Evolutionary conservation across 1,140 invertebrate species (phyloP).

Genomic region (Aphaenogaster rudis): DNA sequence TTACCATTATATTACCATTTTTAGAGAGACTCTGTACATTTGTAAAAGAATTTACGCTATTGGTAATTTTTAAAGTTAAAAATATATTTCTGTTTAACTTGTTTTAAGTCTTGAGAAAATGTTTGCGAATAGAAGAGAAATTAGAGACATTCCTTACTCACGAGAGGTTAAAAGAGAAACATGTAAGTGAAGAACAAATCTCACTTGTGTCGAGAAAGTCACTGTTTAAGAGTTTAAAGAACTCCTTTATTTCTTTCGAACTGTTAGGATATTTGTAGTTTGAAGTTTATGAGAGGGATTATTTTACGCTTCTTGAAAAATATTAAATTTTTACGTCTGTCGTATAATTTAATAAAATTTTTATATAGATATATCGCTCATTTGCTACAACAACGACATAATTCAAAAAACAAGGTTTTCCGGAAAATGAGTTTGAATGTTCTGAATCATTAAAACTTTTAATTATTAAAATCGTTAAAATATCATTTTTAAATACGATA

Average conservation of each 20-base stretch:
- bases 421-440: too few species aligned
- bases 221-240: slow-evolving; percentile 15
- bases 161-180: slow-evolving; percentile 22
- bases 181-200: background rate
- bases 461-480: too few species aligned
- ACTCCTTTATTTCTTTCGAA: background rate
- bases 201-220: slow-evolving; percentile 1
- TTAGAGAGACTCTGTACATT: background rate
- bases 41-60: background rate
- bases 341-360: background rate
- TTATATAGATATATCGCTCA: too few species aligned
- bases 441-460: too few species aligned
- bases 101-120: background rate
- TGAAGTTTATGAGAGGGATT: background rate
- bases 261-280: background rate
- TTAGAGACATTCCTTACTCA: background rate
- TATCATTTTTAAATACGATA: too few species aligned
- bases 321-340: background rate
- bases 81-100: background rate
- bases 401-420: too few species aligned
- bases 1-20: background rate
- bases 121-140: slow-evolving; percentile 24
- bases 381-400: too few species aligned
- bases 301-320: background rate
- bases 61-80: background rate